A percentile compares a stretch with the other conserved stretches of the same genome.
phyloP scores from a whole-genome alignment of 2,113 vertebrate genomes.

The Myotis yumanensis region DNA sequence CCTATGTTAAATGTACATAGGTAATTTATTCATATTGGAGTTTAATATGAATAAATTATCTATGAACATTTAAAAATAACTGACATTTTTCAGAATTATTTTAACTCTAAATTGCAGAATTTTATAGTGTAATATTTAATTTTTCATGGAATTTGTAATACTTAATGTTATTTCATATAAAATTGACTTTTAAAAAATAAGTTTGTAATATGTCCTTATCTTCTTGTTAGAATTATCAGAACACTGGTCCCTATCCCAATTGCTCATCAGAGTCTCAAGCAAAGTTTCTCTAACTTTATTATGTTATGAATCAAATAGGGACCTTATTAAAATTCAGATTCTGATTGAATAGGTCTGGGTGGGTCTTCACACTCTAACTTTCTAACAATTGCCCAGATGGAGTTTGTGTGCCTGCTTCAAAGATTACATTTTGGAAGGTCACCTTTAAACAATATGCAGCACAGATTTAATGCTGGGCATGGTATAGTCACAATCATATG shows the following conservation, averaged over 20 bases:
- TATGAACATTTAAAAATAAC: background rate
- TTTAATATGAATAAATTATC: background rate
- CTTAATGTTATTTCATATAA: background rate
- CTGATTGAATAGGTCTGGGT: background rate
- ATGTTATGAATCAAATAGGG: background rate
- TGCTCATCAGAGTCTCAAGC: background rate
- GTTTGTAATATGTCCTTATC: background rate
- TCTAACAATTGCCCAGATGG: background rate
- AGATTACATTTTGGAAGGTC: background rate
- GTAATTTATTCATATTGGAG: background rate
- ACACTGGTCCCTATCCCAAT: background rate
- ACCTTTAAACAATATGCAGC: background rate
- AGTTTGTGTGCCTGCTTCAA: background rate
- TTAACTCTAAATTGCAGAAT: background rate
- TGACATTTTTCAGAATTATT: background rate
- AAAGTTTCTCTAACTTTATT: background rate
- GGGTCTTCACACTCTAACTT: background rate
- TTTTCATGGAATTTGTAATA: background rate
- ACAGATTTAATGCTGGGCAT: background rate
- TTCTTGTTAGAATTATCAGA: background rate
- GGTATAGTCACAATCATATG: background rate
- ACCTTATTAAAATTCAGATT: background rate
- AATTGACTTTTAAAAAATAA: background rate
- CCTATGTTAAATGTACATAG: background rate
- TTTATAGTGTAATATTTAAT: background rate